Evolutionary conservation across 2,113 vertebrate genomes (phyloP).

Genomic region (human (Homo sapiens)): DNA sequence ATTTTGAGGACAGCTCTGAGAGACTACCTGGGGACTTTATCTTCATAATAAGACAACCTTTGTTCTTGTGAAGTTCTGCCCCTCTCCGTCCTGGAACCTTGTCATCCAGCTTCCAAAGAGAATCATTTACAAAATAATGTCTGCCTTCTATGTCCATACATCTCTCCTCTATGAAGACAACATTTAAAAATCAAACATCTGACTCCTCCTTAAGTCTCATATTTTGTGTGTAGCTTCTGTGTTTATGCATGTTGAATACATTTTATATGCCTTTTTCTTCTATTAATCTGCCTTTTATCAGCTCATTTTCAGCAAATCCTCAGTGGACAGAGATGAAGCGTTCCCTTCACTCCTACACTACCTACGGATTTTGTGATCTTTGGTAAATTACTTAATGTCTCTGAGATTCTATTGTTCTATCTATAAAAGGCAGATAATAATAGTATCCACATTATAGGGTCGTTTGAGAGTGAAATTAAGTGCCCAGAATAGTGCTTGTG

Average conservation of each 20-base stretch:
- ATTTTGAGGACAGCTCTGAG: not conserved
- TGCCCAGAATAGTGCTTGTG: not conserved
- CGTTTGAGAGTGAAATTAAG: not conserved
- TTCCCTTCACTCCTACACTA: no score
- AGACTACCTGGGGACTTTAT: not conserved
- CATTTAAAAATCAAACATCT: not conserved
- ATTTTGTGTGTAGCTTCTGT: not conserved
- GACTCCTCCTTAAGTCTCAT: not conserved
- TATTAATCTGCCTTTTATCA: not conserved
- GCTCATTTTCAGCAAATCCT: not conserved
- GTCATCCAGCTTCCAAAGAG: not conserved
- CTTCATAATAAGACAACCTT: not conserved
- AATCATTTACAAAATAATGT: not conserved
- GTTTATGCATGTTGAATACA: not conserved
- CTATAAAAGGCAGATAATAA: not conserved
- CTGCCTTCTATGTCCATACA: not conserved
- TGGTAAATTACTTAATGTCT: not conserved
- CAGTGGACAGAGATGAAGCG: not conserved
- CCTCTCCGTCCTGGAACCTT: not conserved
- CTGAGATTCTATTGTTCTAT: not conserved
- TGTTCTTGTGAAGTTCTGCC: not conserved
- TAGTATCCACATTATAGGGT: not conserved
- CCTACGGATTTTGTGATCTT: not conserved
- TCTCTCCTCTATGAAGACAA: not conserved
- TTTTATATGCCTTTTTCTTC: not conserved